Evolutionary conservation across 2,797 vertebrate genomes (phyloP).

Genomic region (Myotis pilosus): DNA sequence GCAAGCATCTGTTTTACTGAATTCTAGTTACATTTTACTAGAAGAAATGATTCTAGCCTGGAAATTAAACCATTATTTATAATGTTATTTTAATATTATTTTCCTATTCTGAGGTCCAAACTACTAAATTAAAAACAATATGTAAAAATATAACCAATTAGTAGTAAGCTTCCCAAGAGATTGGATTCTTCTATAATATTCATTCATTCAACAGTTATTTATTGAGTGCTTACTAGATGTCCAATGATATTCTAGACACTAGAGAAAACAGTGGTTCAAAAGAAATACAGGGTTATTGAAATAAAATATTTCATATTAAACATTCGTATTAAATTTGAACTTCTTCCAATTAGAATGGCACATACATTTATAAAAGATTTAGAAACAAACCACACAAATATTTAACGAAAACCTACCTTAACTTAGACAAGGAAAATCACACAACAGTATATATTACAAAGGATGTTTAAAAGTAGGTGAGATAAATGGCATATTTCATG

Average conservation of each 20-base stretch:
- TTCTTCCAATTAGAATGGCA: background rate
- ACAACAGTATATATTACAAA: background rate
- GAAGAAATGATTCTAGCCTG: constrained; percentile 57
- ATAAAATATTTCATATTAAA: constrained; percentile 9
- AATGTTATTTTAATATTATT: constrained; percentile 53
- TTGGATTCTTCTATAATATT: background rate
- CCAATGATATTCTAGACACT: background rate
- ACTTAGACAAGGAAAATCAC: background rate
- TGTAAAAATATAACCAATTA: constrained; percentile 49
- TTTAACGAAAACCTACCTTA: background rate
- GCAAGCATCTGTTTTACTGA: constrained; percentile 73
- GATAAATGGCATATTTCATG: background rate
- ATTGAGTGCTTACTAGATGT: background rate
- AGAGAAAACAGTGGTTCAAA: background rate
- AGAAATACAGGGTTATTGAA: background rate
- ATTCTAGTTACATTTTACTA: constrained; percentile 64
- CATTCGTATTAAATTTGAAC: background rate
- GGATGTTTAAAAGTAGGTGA: constrained; percentile 9
- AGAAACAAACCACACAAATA: background rate
- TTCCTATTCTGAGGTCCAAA: constrained; percentile 53
- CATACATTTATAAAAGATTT: constrained; percentile 16
- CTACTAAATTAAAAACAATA: constrained; percentile 49
- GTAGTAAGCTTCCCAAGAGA: background rate
- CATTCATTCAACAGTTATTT: constrained; percentile 3
- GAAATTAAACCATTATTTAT: constrained; percentile 60